Base-by-base conservation (phyloP, 2,797 vertebrate genomes). In the Acanthurus tractus region DNA sequence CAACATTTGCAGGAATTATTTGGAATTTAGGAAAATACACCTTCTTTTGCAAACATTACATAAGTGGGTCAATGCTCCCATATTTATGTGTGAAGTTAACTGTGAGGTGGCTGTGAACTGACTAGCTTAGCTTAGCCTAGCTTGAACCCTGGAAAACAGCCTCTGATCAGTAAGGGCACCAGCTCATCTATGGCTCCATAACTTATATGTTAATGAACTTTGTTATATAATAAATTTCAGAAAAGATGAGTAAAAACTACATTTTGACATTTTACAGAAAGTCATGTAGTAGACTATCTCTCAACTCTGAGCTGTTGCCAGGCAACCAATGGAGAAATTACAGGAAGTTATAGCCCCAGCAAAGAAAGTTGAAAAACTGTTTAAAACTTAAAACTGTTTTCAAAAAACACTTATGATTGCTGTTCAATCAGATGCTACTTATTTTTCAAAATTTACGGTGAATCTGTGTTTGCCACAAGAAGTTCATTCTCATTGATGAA, bases 291-390 rank as follows among this genome's bases (percentile, higher is more conserved):
- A 0, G 40, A 38, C 52, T 50, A 29, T 48, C 20, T 49, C 13
- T 71, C 42, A 6, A 17, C 38, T 48, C 42, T 57, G 6, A 50
- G 61, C 17, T 50, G 71, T 53, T 74, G 46, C 63, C 52, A 57
- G 23, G 52, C 36, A 56, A 63, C 50, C 45, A 34, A 18, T 2
- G 0, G 44, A 68, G 11, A 34, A 34, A 54, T 4, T 45, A 2
- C 13, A 22, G 49, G 40, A 54, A 44, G 46, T 66, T 17, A 44
- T 25, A 49, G 34, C 42, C 52, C 36, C 20, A 56, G 22, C 34
- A 17, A 63, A 63, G 38, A 70, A 34, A 48, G 36, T 25, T 4
- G 25, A 25, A 25, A 25, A 25, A 25, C 25, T 25, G 25, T 25
- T 25, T 4, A 25, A 25, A 25, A 25, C 23, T 50, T 45, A 12